Conservation (phyloP, 2,797 vertebrate species). For the Sciaenops ocellatus region DNA sequence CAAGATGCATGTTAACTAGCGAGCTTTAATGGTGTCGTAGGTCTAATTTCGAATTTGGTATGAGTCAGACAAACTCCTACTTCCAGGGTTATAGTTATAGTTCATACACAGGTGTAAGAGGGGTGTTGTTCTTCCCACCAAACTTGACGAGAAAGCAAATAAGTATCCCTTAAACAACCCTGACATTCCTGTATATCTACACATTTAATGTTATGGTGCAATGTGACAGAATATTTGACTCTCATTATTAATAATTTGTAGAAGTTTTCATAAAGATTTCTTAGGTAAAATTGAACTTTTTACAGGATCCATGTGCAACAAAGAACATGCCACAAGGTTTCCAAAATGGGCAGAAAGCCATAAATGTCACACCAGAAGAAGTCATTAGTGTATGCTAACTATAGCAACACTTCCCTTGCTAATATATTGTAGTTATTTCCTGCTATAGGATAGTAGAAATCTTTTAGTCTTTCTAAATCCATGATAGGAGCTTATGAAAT, state of each 20-base stretch:
- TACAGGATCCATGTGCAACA: not conserved
- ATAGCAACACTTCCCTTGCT: not conserved
- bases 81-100: too few species aligned
- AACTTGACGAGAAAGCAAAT: not conserved
- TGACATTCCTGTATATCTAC: not conserved
- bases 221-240: not conserved
- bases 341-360: not conserved
- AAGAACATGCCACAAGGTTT: conserved; percentile 14
- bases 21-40: not conserved
- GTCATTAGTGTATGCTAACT: conserved; percentile 38
- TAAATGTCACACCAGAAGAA: conserved; percentile 3
- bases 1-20: not conserved
- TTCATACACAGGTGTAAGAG: not conserved
- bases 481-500: conserved; percentile 66
- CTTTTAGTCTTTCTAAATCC: conserved; percentile 40
- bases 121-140: not conserved
- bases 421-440: conserved; percentile 20
- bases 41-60: not conserved
- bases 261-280: not conserved
- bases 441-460: conserved; percentile 32
- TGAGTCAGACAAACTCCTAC: too few species aligned
- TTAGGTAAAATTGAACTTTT: not conserved
- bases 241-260: not conserved
- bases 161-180: not conserved
- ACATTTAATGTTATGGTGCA: not conserved